These are phyloP conservation scores for Malurus leucopterus DNA, from an alignment of 2,797 vertebrate species.

Conservation along the genomic window DNA sequence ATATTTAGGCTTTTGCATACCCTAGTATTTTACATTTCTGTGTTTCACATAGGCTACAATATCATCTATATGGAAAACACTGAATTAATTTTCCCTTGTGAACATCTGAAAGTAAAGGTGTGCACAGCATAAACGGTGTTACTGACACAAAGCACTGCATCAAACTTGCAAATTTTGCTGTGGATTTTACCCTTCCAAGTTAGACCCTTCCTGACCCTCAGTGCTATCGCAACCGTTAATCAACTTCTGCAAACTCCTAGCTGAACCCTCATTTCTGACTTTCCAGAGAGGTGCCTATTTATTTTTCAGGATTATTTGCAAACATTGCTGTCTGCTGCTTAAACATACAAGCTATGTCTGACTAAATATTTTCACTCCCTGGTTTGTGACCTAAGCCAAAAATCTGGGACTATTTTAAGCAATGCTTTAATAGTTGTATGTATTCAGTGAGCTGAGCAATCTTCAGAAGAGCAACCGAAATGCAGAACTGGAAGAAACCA, in stretches of 20 bases:
- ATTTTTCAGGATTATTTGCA: conserved; percentile 7
- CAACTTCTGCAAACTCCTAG: not conserved
- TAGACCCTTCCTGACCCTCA: not conserved
- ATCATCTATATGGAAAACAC: not conserved
- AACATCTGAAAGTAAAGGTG: fast-evolving
- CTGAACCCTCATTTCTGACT: not conserved
- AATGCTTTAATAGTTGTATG: not conserved
- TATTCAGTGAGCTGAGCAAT: not conserved
- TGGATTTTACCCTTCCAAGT: not conserved
- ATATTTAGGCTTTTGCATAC: not conserved
- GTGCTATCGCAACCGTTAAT: not conserved
- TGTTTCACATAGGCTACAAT: not conserved
- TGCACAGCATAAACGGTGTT: not conserved
- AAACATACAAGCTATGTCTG: not conserved
- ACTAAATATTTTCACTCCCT: not conserved
- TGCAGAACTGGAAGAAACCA: not conserved
- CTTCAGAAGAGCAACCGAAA: not conserved
- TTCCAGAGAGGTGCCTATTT: not conserved
- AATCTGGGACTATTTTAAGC: conserved; percentile 11
- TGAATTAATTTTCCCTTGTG: not conserved
- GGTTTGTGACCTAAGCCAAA: not conserved
- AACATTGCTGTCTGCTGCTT: not conserved
- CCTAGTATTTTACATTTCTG: not conserved
- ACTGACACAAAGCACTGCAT: fast-evolving
- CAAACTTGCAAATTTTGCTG: not conserved